Base-by-base conservation (phyloP, 2,888 invertebrate species). In the Tuta absoluta region DNA sequence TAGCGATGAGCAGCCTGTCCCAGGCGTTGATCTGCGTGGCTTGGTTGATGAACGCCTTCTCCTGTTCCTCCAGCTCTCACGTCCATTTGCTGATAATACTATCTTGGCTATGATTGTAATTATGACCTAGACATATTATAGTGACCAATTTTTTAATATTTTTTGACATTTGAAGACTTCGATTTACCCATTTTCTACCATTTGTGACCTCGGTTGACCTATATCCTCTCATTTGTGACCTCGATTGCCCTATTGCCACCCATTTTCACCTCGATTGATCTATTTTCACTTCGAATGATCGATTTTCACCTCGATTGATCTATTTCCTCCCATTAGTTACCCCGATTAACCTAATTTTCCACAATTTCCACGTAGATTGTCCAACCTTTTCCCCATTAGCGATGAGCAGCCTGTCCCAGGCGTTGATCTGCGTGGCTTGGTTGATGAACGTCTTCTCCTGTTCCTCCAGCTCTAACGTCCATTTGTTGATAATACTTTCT, bases 11-110 rank as follows among this genome's bases (percentile, higher is more conserved):
- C 49, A 98, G 91, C 69, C 96, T 93, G 81, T 99, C 99, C 98
- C 99, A 99, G 0, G 97, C 96, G 85, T 99, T 99, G 65, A 99
- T 95, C 86, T 98, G 97, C 4, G 97, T 96, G 0, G 98, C 98
- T 84, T 98, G 98, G 82, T 97, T 96, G 66, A 97, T 94, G 80
- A 98, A 99, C 0, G 95, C 94, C 80, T 96, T 96, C 80, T 98
- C 98, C 79, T 98, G 98, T 71, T 98, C 98, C 72, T 98, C 97
- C 48, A 99, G 84, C 75, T 98, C 98, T 0, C 96, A 82, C 0
- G 96, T 97, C 98, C 98, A 99, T 84, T 98, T 98, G 86, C 98
- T 98, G 66, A 98, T 97, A 45, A n/a, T n/a, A n/a, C n/a, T n/a
- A n/a, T n/a, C n/a, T n/a, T n/a, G n/a, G n/a, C n/a, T n/a, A n/a